Evolutionary conservation across 2,888 invertebrate genomes (phyloP).

Genomic region (Eumacrocentrus americanus): DNA sequence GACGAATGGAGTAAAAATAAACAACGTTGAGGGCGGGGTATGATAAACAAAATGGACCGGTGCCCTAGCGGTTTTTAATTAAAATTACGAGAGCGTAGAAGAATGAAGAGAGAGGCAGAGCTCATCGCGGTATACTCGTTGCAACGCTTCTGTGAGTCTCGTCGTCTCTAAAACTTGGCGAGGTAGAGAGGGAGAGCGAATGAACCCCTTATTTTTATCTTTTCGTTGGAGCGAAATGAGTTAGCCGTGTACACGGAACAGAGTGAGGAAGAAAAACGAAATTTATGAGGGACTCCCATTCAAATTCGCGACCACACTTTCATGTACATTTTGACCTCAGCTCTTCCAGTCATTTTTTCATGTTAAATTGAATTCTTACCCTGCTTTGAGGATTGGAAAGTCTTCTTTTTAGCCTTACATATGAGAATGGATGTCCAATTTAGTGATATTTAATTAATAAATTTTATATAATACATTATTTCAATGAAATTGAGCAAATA

Average conservation of each 20-base stretch:
- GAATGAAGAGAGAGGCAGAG: conserved; percentile 4
- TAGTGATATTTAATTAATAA: too few relatives aligned
- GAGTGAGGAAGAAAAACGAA: conserved; percentile 14
- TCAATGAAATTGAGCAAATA: too few relatives aligned
- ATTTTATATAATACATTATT: too few relatives aligned
- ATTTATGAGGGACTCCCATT: conserved; percentile 31
- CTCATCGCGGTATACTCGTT: conserved; percentile 17
- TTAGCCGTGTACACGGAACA: conserved; percentile 26
- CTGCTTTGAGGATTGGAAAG: too few relatives aligned
- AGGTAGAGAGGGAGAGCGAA: conserved; percentile 2
- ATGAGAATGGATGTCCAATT: too few relatives aligned
- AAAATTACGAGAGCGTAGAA: conserved; percentile 24
- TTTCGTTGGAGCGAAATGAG: conserved; percentile 24
- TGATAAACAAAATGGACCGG: conserved; percentile 29
- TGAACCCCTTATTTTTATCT: conserved; percentile 26
- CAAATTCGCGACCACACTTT: conserved; percentile 28
- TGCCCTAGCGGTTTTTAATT: conserved; percentile 27
- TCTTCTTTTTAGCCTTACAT: too few relatives aligned
- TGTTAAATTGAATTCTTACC: too few relatives aligned
- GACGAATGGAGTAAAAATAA: conserved; percentile 15
- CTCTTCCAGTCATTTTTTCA: conserved; percentile 7
- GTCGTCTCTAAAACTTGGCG: conserved; percentile 11
- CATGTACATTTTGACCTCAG: conserved; percentile 23
- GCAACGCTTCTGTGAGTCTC: conserved; percentile 24
- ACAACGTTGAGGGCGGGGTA: neutral